Evolutionary conservation across 2,113 vertebrate genomes (phyloP), one percentile per base, ranked within the genome.

Genomic region (Apistogramma diplotaenia): DNA sequence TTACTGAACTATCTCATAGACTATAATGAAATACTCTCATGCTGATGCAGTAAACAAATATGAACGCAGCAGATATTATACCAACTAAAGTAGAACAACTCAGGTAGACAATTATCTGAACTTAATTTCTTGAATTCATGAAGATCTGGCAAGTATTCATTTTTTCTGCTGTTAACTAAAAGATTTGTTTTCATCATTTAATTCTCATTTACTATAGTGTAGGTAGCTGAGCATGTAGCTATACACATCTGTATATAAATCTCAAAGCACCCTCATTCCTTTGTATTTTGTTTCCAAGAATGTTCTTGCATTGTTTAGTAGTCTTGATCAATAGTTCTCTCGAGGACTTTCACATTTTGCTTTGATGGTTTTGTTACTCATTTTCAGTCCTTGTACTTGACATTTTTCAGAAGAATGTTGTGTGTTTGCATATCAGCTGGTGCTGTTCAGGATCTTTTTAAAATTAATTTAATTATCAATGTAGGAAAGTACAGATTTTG

Each of bases 41-140:
- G 23, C 40, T 0, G 40, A 70, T 40, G 29, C 62, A n/a, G 4
- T 67, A 49, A 49, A 67, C 40, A 49, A 70, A 70, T 29, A 18
- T 70, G 23, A 70, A 70, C 23, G 29, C 16, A 0, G 23, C 62
- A 70, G 46, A 67, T 37, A 46, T 27, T 70, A 12, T 29, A 25
- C 40, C 62, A 49, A 43, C 23, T 18, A 67, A 67, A n/a, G n/a
- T n/a, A 67, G 62, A 67, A 67, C 62, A 46, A 67, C 62, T 67
- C 37, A 67, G 62, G 62, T 43, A n/a, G n/a, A n/a, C n/a, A n/a
- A n/a, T n/a, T n/a, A n/a, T n/a, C n/a, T n/a, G n/a, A n/a, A n/a
- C n/a, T n/a, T n/a, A n/a, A n/a, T n/a, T n/a, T n/a, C n/a, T 67
- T 27, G 18, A 46, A 23, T 7, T 46, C 15, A 19, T 19, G 15